Evolutionary conservation across 2,888 invertebrate genomes (phyloP).

Genomic region (Phyllotreta cruciferae): DNA sequence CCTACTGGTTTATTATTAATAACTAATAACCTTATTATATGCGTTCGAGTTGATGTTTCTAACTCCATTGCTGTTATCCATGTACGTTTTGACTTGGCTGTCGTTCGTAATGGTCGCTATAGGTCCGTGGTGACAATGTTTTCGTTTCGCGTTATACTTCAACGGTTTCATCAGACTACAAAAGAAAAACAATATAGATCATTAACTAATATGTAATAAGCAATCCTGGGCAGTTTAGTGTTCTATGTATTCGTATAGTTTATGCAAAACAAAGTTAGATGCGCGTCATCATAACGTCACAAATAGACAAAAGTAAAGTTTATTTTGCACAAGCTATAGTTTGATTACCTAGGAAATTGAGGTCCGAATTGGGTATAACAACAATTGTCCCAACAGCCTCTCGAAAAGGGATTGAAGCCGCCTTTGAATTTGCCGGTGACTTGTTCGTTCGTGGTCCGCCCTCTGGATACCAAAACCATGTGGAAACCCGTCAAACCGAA

Average conservation of each 20-base stretch:
- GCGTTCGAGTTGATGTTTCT: constrained; percentile 82
- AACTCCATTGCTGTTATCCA: constrained; percentile 88
- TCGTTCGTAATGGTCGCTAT: constrained; percentile 66
- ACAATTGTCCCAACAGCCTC: constrained; percentile 95
- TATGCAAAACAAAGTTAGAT: too few species aligned
- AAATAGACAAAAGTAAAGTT: too few species aligned
- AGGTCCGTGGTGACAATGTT: constrained; percentile 62
- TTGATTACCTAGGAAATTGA: constrained; percentile 89
- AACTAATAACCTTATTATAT: constrained; percentile 95
- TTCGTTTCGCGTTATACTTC: constrained; percentile 71
- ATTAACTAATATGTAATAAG: background rate
- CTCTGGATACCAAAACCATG: constrained; percentile 93
- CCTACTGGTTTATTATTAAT: too few species aligned
- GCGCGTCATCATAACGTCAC: too few species aligned
- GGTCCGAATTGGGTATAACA: constrained; percentile 95
- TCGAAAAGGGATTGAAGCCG: constrained; percentile 97
- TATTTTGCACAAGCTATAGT: background rate
- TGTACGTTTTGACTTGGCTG: constrained; percentile 95
- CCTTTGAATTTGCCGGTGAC: constrained; percentile 99
- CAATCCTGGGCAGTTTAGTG: too few species aligned
- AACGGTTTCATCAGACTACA: constrained; percentile 71
- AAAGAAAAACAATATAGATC: constrained; percentile 15
- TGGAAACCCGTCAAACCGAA: constrained; percentile 98
- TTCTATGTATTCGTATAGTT: too few species aligned
- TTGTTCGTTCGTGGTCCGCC: constrained; percentile 99